Percentiles rank a stretch among this genome's conserved stretches.
These are phyloP conservation scores for Premnoplex brunnescens DNA, from an alignment of 2,797 vertebrate species.

Conservation along the genomic window DNA sequence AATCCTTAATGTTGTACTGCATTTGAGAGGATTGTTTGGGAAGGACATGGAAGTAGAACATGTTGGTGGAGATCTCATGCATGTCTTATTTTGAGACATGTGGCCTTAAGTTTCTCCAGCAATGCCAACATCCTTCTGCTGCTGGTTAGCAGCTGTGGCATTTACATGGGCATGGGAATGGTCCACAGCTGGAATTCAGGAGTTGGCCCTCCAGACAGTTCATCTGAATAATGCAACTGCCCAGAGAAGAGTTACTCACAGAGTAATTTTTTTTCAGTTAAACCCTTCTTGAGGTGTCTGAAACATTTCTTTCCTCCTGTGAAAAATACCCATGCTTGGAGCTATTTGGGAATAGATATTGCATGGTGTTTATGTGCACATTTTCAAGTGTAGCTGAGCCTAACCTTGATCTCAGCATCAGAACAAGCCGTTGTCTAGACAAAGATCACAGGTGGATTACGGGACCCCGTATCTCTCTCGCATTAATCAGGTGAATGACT, in stretches of 20 bases:
- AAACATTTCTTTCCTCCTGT: neutral
- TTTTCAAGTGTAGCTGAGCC: neutral
- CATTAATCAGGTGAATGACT: conserved; percentile 33
- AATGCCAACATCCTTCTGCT: neutral
- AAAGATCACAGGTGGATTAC: conserved; percentile 1
- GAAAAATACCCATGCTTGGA: neutral
- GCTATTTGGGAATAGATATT: neutral
- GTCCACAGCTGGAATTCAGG: neutral
- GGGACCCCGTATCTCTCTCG: neutral
- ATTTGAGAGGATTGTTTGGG: neutral
- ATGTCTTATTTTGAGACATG: neutral
- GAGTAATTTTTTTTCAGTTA: neutral
- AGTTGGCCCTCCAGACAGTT: neutral
- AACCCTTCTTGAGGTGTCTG: neutral
- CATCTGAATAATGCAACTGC: neutral
- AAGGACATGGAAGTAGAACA: neutral
- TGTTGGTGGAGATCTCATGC: neutral
- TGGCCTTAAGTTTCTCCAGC: neutral
- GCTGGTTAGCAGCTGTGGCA: neutral
- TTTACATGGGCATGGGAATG: neutral
- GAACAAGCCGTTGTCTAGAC: neutral
- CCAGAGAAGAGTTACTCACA: neutral
- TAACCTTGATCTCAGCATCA: conserved; percentile 5
- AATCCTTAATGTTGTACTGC: neutral
- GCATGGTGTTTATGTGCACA: neutral